Conservation (phyloP, 1,140 invertebrate species). For the Ephestia elutella region DNA sequence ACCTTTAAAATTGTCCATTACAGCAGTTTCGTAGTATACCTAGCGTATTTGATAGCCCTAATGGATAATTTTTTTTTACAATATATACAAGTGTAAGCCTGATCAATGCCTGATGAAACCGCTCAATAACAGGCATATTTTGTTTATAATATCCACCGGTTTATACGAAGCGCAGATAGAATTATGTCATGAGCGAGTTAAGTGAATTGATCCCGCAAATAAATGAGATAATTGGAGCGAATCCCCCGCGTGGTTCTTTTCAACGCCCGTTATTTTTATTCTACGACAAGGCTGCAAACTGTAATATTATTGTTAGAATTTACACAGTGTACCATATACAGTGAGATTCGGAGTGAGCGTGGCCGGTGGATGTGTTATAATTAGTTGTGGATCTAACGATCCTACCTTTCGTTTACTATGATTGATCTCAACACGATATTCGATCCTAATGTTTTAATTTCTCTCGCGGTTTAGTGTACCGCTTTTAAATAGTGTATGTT, state of each 20-base stretch:
- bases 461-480: slow-evolving; percentile 52
- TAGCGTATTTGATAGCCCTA: not conserved
- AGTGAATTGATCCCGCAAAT: no score
- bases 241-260: not conserved
- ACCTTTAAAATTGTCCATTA: not conserved
- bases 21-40: not conserved
- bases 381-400: slow-evolving; percentile 43
- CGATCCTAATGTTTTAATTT: slow-evolving; percentile 60
- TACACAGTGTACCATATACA: slow-evolving; percentile 15
- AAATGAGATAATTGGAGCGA: not conserved
- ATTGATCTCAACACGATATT: slow-evolving; percentile 71
- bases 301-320: slow-evolving; percentile 19
- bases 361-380: slow-evolving; percentile 37
- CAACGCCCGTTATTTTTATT: slow-evolving; percentile 10
- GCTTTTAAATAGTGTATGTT: slow-evolving; percentile 40
- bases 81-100: not conserved
- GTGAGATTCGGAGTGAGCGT: slow-evolving; percentile 21
- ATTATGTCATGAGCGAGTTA: no score
- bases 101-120: not conserved
- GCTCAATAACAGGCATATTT: not conserved
- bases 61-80: not conserved
- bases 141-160: not conserved
- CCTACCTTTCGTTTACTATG: slow-evolving; percentile 55
- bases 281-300: slow-evolving; percentile 19
- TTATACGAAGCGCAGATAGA: not conserved